phyloP scores from a whole-genome alignment of 2,888 invertebrate species.

The Cheilosia vulpina region DNA sequence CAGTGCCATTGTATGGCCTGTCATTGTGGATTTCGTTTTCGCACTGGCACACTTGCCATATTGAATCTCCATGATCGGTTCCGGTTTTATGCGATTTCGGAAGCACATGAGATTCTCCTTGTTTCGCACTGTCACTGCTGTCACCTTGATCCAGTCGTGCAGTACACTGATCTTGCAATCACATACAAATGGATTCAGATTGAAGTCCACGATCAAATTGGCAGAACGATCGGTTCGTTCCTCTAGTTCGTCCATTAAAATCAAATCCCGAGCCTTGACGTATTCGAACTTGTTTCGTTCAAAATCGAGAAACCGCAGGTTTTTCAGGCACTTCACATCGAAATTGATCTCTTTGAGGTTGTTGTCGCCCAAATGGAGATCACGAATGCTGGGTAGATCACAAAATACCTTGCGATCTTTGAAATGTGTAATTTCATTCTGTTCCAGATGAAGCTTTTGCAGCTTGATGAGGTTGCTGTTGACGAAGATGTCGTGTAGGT shows the following conservation, averaged over 20 bases:
- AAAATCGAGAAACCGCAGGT: conserved; percentile 88
- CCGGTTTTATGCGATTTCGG: conserved; percentile 79
- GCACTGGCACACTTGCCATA: conserved; percentile 80
- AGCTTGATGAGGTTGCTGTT: conserved; percentile 87
- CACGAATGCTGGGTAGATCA: conserved; percentile 87
- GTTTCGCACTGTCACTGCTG: conserved; percentile 86
- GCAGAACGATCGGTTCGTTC: conserved; percentile 81
- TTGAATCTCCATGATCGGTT: conserved; percentile 79
- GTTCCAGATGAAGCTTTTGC: conserved; percentile 89
- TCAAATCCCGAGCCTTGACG: conserved; percentile 85
- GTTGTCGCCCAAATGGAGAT: conserved; percentile 89
- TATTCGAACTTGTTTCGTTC: conserved; percentile 87
- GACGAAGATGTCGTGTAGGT: conserved; percentile 89
- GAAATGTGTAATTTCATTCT: conserved; percentile 89
- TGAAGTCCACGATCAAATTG: conserved; percentile 86
- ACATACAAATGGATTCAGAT: conserved; percentile 88
- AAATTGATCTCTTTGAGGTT: conserved; percentile 86
- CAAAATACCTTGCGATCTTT: conserved; percentile 88
- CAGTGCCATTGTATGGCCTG: conserved; percentile 81
- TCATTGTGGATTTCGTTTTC: conserved; percentile 78
- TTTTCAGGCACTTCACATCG: conserved; percentile 87
- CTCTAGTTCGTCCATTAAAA: conserved; percentile 85
- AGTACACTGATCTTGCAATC: conserved; percentile 87
- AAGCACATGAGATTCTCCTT: conserved; percentile 85
- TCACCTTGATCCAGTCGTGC: conserved; percentile 86